Evolutionary conservation across 1,140 invertebrate genomes (phyloP), one percentile per base, ranked within the genome.

Genomic region (Drusus annulatus): DNA sequence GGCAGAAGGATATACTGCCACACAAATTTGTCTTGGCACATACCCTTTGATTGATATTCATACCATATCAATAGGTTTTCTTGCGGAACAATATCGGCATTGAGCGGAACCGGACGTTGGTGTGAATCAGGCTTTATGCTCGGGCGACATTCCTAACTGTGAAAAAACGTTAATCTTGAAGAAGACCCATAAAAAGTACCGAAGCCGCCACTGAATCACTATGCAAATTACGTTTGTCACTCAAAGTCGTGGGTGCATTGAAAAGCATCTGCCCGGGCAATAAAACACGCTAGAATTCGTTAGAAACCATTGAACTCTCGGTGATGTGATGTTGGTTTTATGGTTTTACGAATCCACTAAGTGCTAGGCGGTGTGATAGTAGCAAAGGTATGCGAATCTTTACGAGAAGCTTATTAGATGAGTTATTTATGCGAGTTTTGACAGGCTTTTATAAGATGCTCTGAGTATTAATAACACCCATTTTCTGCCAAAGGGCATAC

Each of bases 181-280:
- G 54, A 56, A 56, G 54, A 17, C n/a, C 54, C 4, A 56, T 17
- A n/a, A 56, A 56, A 56, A 56, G 54, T 56, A 21, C 7, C 19
- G 19, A 56, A 56, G 19, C 54, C 54, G 5, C 0, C n/a, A 56
- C 54, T 7, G 36, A 45, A 45, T 45, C 36, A 45, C 17, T 65
- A 65, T 65, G 19, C 62, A 65, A 65, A 65, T 65, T 31, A 31
- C n/a, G 16, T 65, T 28, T 65, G 62, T 28, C 62, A 65, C 25
- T 28, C 62, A n/a, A 31, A 25, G 17, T 31, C 62, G 62, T 65
- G 62, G 28, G 23, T 23, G 60, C 17, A 23, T 63, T 63, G 15
- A 63, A 65, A 65, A 28, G 10, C 16, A 65, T 45, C 36, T 25
- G 25, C 21, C 23, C 36, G 13, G 3, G 8, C 31, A 50, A 69